phyloP scores from a whole-genome alignment of 2,797 vertebrate genomes.

The Sphenopsis melanotis region DNA sequence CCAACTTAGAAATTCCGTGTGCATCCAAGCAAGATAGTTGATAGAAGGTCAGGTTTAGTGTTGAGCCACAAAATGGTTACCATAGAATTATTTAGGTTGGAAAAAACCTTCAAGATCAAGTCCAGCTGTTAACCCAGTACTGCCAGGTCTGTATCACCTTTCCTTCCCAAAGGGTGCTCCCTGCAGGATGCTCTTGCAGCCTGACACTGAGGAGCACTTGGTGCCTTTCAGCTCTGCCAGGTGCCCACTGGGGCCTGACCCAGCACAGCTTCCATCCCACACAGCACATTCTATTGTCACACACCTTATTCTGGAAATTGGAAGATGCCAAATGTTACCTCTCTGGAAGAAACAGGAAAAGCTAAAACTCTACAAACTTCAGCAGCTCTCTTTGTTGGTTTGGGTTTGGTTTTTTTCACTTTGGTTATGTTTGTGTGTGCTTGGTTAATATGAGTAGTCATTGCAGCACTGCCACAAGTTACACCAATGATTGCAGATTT shows the following conservation, averaged over 20 bases:
- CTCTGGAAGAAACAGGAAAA: neutral
- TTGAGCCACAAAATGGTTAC: neutral
- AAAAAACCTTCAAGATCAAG: neutral
- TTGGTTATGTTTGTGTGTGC: neutral
- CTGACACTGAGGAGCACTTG: neutral
- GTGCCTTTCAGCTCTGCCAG: neutral
- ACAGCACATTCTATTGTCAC: rapidly evolving
- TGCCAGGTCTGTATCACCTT: neutral
- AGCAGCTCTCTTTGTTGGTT: neutral
- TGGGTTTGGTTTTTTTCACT: rapidly evolving
- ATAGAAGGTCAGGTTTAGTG: neutral
- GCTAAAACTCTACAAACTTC: neutral
- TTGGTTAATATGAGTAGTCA: neutral
- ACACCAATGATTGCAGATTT: neutral
- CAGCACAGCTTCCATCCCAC: neutral
- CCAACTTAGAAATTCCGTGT: neutral
- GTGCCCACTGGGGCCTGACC: neutral
- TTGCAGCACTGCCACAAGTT: neutral
- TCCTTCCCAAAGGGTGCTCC: neutral
- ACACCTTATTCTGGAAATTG: neutral
- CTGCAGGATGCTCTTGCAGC: neutral
- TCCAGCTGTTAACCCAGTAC: neutral
- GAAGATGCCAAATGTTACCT: neutral
- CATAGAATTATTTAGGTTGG: neutral
- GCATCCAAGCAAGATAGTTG: neutral